Base-by-base conservation (phyloP, 1,140 invertebrate species). In the Triops cancriformis region DNA sequence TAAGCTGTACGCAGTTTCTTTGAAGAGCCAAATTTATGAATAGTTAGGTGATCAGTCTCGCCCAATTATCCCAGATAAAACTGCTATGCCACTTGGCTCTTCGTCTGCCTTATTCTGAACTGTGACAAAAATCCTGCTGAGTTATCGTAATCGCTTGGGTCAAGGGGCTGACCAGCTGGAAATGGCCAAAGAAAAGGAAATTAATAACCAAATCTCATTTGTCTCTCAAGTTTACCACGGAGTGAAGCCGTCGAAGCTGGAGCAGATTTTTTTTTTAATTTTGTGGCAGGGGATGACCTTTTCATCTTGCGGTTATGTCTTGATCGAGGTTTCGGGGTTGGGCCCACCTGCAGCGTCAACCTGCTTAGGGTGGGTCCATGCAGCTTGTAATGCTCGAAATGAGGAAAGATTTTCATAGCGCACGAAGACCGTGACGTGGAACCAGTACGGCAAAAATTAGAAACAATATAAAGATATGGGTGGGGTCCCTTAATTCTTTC, bases 1-100 rank as follows among this genome's bases (percentile, higher is more conserved):
- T 64, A 64, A 64, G 51, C 51, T 64, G 51, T 64, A 64, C 51
- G 14, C 51, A 64, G 51, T 64, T 64, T 64, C 51, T 64, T 64
- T 64, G 51, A 64, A 64, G 51, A 64, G 51, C 18, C 51, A 64
- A 23, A 64, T 64, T 64, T 64, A 64, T 64, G 51, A 64, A 64
- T 18, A 64, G 51, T 18, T 64, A 64, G 51, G 14, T 64, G 51
- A 64, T 64, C 51, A 64, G 51, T 64, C 51, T 64, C 51, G 23
- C 51, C 51, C 51, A 64, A 64, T 64, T 64, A 64, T 64, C 51
- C 51, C 51, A 23, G 51, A 18, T 64, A 64, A 64, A 64, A 64
- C 1, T 23, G 51, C 51, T 64, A 18, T 5, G 14, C 10, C 1
- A 18, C 14, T 23, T 64, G 9, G 23, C 23, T 64, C 51, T 64